Base-by-base conservation (phyloP, 2,888 invertebrate species). In the Cerastis leucographa region DNA sequence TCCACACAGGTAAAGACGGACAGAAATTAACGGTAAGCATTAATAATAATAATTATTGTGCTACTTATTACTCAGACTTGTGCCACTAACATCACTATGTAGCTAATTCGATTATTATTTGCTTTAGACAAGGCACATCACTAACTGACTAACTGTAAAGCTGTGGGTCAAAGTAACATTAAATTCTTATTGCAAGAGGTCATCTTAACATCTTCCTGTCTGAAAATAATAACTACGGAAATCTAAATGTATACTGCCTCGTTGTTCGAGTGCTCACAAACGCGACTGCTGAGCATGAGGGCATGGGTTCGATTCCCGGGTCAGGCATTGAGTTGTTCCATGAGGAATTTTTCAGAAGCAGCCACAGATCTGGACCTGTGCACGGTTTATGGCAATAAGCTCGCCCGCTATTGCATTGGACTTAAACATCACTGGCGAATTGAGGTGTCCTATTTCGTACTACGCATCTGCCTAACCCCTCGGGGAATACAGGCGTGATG, bases 21-120 rank as follows among this genome's bases (percentile, higher is more conserved):
- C 80, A 77, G 19, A 70, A 81, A 65, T 65, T 65, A 86, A 87
- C 86, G 72, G 85, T 83, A 65, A 78, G 54, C 75, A n/a, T n/a
- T n/a, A 79, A 73, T 77, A 64, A 82, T 62, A 40, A 22, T 74
- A 25, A 80, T 80, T 14, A 62, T 56, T 78, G 80, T 83, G 80
- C 82, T 64, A 76, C 79, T 79, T 80, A 72, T 44, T 51, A 74
- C 74, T 65, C 19, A 1, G 14, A 59, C 40, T 69, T 80, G 68
- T 81, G 68, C 84, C 70, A 77, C 74, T 69, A 64, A 84, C 74
- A 66, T 46, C 61, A 35, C 65, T 64, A 71, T 72, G 62, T 25
- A 62, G 44, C 44, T 68, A 77, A 86, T 84, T 84, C 46, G 12
- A 86, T 84, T 76, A 67, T n/a, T 61, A 49, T 66, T 68, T 59